Percentiles rank a stretch among this genome's conserved stretches.
Evolutionary conservation across 2,797 vertebrate species (phyloP).

Genomic region (Lophius americanus): DNA sequence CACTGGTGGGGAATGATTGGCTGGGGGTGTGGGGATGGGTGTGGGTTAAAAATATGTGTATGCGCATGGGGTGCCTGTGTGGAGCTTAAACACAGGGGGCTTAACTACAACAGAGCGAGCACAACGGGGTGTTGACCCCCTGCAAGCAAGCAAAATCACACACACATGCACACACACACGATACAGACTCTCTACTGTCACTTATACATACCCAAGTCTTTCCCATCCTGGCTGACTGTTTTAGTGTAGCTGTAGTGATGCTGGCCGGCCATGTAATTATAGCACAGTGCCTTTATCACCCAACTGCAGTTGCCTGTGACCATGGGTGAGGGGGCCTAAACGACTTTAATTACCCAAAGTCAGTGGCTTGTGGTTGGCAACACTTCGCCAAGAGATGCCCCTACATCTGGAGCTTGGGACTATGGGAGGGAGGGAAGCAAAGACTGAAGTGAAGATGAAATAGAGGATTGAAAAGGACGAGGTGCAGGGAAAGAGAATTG

Average conservation of each 20-base stretch:
- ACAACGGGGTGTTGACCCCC: conserved; percentile 77
- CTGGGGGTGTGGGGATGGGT: conserved; percentile 58
- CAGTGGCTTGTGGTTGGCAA: conserved; percentile 84
- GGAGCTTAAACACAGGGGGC: conserved; percentile 83
- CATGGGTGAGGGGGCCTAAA: conserved; percentile 82
- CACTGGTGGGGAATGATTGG: conserved; percentile 82
- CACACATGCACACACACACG: conserved; percentile 35
- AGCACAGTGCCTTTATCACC: conserved; percentile 84
- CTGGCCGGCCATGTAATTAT: conserved; percentile 86
- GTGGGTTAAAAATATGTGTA: conserved; percentile 43
- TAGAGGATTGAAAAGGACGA: conserved; percentile 23
- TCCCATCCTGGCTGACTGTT: conserved; percentile 76
- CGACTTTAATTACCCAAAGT: conserved; percentile 87
- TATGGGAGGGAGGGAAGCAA: conserved; percentile 35
- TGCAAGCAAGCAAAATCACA: conserved; percentile 13
- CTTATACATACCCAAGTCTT: conserved; percentile 44
- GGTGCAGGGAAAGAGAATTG: conserved; percentile 41
- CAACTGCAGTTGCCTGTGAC: conserved; percentile 85
- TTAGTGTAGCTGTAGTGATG: conserved; percentile 82
- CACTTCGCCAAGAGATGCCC: conserved; percentile 77
- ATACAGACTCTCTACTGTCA: conserved; percentile 58
- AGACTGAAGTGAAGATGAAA: conserved; percentile 41
- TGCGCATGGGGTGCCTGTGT: conserved; percentile 59
- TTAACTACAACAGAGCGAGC: conserved; percentile 83
- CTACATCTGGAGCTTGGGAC: conserved; percentile 66